These are phyloP conservation scores for Nomada goodeniana DNA, from an alignment of 2,888 invertebrate species.

Conservation along the genomic window DNA sequence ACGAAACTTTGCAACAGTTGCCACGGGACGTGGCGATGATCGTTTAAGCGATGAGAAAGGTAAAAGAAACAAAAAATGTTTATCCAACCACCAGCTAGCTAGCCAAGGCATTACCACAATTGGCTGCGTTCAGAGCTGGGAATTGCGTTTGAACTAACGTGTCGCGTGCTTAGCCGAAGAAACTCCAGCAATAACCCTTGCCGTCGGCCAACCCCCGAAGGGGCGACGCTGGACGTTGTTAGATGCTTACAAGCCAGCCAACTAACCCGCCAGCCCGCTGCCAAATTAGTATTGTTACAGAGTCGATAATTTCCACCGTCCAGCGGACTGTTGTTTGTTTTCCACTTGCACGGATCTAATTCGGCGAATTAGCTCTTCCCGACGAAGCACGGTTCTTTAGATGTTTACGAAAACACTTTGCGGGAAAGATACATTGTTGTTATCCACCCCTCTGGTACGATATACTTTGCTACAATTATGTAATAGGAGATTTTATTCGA, in stretches of 20 bases:
- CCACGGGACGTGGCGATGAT: constrained; percentile 41
- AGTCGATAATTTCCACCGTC: constrained; percentile 47
- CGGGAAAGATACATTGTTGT: background rate
- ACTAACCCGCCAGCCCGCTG: constrained; percentile 16
- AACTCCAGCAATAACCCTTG: constrained; percentile 69
- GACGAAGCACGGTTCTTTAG: background rate
- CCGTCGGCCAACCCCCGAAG: constrained; percentile 38
- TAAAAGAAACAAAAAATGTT: constrained; percentile 37
- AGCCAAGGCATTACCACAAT: constrained; percentile 69
- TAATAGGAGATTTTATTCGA: background rate
- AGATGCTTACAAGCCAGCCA: constrained; percentile 27
- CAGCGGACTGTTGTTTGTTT: constrained; percentile 32
- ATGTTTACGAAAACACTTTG: constrained; percentile 37
- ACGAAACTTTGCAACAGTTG: constrained; percentile 13
- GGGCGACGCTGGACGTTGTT: constrained; percentile 58
- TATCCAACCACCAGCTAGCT: constrained; percentile 24
- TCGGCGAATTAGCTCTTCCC: background rate
- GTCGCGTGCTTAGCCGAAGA: constrained; percentile 63
- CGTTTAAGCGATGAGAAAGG: constrained; percentile 36
- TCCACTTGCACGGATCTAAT: constrained; percentile 25
- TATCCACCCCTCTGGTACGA: background rate
- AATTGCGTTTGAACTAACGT: constrained; percentile 56
- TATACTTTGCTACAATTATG: background rate
- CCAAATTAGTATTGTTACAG: constrained; percentile 62
- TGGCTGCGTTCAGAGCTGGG: constrained; percentile 63